Evolutionary conservation across 2,113 vertebrate species (phyloP), one percentile per base, ranked within the genome.

Genomic region (Myotis brandtii): DNA sequence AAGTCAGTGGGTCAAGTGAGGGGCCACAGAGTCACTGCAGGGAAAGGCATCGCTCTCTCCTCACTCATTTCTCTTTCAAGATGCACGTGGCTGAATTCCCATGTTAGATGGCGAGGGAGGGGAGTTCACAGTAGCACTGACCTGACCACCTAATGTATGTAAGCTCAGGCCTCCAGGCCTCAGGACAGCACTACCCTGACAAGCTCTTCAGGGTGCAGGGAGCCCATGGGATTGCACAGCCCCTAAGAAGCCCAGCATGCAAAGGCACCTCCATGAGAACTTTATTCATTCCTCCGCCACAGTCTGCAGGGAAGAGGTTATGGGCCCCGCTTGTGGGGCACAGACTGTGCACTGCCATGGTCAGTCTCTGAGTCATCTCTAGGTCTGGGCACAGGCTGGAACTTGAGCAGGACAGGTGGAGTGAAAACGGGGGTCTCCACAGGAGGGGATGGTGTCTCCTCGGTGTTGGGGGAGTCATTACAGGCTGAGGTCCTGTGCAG

Each of bases 371-470:
- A 69, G 64, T 97, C 93, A 5, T 92, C 95, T 64, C 73, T 93
- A 23, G 89, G 76, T 87, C 59, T 97, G 30, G 83, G 46, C 27
- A 95, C 48, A 25, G 96, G 93, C 89, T 97, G 96, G 86, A 97
- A 96, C 92, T 96, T 95, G 89, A 97, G 76, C n/a, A 96, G 89
- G 52, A 97, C 95, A 86, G 97, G 95, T 0, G 96, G 97, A 7
- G 83, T 77, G 83, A 96, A 95, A 94, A 95, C 54, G n/a, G 97
- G 93, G 0, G 95, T 59, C 54, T 90, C 97, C 94, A 67, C 87
- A 48, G 90, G 32, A 20, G 83, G 11, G 21, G n/a, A 17, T 27
- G 90, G 80, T 5, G 27, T 66, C 84, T 93, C 83, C 1, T 96
- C 6, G 0, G 37, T n/a, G 59, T 32, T 64, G 52, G 50, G 18